Evolutionary conservation across 1,140 invertebrate species (phyloP).

Genomic region (Diachasmimorpha longicaudata): DNA sequence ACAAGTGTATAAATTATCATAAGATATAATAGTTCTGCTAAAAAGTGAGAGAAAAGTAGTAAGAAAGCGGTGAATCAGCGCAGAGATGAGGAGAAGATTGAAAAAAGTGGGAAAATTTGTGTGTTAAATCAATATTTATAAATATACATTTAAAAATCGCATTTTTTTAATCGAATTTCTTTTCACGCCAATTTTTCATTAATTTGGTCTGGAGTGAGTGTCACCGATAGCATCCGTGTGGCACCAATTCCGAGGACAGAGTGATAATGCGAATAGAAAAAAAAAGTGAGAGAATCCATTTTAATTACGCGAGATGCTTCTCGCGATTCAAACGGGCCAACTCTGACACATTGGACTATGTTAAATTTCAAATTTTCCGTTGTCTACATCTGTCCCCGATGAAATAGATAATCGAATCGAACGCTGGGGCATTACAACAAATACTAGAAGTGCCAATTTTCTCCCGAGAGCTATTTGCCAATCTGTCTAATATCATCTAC

Average conservation of each 20-base stretch:
- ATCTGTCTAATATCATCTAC: not conserved
- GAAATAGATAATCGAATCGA: not conserved
- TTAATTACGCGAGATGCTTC: not conserved
- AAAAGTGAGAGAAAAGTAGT: slow-evolving; percentile 45
- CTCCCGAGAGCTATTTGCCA: not conserved
- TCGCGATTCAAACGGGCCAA: not conserved
- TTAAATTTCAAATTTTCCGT: not conserved
- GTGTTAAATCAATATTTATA: not conserved
- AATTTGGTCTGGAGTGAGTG: slow-evolving; percentile 4
- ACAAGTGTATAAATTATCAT: not conserved
- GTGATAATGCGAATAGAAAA: not conserved
- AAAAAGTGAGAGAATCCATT: not conserved
- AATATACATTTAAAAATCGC: not conserved
- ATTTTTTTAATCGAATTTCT: not conserved
- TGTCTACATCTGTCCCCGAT: not conserved
- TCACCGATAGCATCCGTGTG: slow-evolving; percentile 41
- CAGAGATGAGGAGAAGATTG: slow-evolving; percentile 38
- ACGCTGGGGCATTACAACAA: not conserved
- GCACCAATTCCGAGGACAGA: not conserved
- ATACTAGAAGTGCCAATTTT: not conserved
- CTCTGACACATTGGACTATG: not conserved
- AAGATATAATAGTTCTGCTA: slow-evolving; percentile 42
- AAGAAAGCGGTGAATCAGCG: slow-evolving; percentile 57
- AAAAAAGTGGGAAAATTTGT: not conserved
- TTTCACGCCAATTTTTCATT: not conserved